A percentile compares a stretch with the other conserved stretches of the same genome.
Evolutionary conservation across 1,140 invertebrate genomes (phyloP).

Genomic region (Spodoptera litura): DNA sequence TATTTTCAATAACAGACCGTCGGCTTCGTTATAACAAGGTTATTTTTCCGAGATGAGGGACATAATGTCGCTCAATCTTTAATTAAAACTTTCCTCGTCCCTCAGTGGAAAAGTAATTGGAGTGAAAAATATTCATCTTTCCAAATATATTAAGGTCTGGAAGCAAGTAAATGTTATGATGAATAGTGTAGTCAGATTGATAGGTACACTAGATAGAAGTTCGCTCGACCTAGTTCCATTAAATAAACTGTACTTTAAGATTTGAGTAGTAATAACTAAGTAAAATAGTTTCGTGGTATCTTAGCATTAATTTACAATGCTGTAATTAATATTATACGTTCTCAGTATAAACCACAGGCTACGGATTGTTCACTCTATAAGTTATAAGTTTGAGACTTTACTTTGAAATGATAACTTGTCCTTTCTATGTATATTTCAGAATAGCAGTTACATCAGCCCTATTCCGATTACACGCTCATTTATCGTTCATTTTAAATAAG

Average conservation of each 20-base stretch:
- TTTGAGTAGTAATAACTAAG: constrained; percentile 14
- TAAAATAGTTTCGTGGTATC: neutral
- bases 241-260: constrained; percentile 15
- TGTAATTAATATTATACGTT: constrained; percentile 2
- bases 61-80: constrained; percentile 72
- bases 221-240: neutral
- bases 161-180: constrained; percentile 17
- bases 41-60: constrained; percentile 61
- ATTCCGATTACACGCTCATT: no score
- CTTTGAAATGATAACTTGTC: no score
- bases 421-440: no score
- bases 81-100: constrained; percentile 73
- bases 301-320: constrained; percentile 15
- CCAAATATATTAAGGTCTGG: constrained; percentile 47
- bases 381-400: neutral
- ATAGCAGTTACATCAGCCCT: no score
- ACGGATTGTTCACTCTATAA: constrained; percentile 3
- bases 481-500: no score
- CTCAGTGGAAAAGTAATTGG: constrained; percentile 64
- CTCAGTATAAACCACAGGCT: neutral
- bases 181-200: constrained; percentile 11
- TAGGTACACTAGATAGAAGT: neutral
- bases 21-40: constrained; percentile 53
- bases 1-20: constrained; percentile 57
- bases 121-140: constrained; percentile 59